Conservation (phyloP, 1,140 invertebrate genomes). For the Trichonephila clavipes region DNA sequence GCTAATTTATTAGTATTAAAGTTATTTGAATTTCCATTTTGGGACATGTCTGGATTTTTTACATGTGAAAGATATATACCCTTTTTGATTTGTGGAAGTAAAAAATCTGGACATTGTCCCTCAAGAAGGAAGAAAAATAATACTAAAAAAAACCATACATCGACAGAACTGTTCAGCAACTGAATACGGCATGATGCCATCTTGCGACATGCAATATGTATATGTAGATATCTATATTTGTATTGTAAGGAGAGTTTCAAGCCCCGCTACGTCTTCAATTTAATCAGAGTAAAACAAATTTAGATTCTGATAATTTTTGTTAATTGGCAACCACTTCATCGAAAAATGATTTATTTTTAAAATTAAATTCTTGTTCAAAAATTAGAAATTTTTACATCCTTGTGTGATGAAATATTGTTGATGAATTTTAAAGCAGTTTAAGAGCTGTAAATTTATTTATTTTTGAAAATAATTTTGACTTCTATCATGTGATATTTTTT, state of each 20-base stretch:
- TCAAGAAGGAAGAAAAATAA: neutral
- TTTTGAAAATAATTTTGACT: neutral
- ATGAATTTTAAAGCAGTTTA: neutral
- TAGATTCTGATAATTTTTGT: neutral
- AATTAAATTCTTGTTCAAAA: neutral
- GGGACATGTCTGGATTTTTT: conserved; percentile 64
- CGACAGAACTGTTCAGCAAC: conserved; percentile 60
- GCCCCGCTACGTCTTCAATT: conserved; percentile 20
- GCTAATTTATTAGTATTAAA: conserved; percentile 38
- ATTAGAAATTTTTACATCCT: neutral
- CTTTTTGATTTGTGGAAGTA: neutral
- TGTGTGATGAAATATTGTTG: neutral
- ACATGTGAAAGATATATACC: neutral
- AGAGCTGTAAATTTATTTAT: neutral
- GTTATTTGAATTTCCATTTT: neutral
- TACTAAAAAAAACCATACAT: conserved; percentile 55
- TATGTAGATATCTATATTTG: conserved; percentile 74
- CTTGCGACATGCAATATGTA: conserved; percentile 46
- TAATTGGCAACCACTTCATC: neutral
- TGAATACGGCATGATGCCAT: neutral
- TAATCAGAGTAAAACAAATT: neutral
- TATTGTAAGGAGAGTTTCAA: conserved; percentile 32
- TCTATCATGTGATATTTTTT: conserved; percentile 3
- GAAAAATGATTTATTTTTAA: neutral
- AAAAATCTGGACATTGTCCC: conserved; percentile 55